Conservation (phyloP, 2,113 vertebrate genomes). For the Colinus virginianus region DNA sequence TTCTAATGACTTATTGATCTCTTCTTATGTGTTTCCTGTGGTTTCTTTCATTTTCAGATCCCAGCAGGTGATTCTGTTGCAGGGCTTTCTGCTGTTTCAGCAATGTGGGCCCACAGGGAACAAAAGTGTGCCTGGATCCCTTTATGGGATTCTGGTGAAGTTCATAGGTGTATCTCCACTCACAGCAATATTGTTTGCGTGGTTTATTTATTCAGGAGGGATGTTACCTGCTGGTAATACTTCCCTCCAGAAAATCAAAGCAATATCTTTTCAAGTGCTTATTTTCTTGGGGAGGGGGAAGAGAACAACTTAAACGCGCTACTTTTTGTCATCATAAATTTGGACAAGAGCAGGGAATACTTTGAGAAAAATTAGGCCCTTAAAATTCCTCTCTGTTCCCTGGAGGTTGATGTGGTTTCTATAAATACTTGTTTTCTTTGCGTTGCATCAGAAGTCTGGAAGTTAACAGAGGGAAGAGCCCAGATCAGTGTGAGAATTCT, state of each 20-base stretch:
- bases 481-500: conserved; percentile 40
- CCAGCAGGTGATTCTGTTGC: not conserved
- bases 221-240: not conserved
- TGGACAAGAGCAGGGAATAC: not conserved
- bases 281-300: not conserved
- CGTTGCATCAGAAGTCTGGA: conserved; percentile 20
- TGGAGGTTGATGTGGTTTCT: conserved; percentile 22
- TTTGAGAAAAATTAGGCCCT: conserved; percentile 30
- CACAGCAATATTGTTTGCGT: not conserved
- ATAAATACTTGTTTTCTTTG: conserved; percentile 53
- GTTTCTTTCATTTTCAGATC: not conserved
- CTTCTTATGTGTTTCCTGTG: not conserved
- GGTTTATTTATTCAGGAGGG: not conserved
- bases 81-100: not conserved
- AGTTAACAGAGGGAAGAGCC: conserved; percentile 27
- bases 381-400: conserved; percentile 36
- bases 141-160: not conserved
- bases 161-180: not conserved
- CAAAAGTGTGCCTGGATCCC: not conserved
- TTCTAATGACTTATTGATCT: not conserved
- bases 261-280: not conserved
- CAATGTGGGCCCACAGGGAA: not conserved
- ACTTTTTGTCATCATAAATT: not conserved
- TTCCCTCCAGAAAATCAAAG: not conserved
- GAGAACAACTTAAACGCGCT: not conserved